Conservation (phyloP, 2,888 invertebrate species). For the Acanthosepion pharaonis region DNA sequence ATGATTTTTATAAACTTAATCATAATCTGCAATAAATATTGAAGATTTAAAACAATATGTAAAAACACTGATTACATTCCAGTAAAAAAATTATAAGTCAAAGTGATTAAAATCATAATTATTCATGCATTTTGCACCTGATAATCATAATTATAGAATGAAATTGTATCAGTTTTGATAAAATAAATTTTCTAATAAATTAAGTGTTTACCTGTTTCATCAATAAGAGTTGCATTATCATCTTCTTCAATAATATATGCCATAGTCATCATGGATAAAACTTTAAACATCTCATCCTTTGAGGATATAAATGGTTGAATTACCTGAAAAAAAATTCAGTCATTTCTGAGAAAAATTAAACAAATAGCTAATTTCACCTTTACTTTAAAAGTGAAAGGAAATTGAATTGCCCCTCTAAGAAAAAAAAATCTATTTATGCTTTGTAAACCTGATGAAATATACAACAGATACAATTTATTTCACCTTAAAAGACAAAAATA, state of each 20-base stretch:
- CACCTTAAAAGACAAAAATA: no score
- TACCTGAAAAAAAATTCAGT: slow-evolving; percentile 54
- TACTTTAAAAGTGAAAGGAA: no score
- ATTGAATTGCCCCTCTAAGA: no score
- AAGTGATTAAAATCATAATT: background rate
- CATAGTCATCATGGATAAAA: slow-evolving; percentile 66
- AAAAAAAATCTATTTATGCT: no score
- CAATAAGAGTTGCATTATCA: slow-evolving; percentile 64
- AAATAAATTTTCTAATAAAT: background rate
- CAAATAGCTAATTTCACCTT: background rate
- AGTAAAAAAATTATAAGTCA: background rate
- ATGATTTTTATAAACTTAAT: no score
- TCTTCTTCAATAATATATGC: slow-evolving; percentile 68
- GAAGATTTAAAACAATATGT: no score
- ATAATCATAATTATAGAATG: background rate
- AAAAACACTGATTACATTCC: no score
- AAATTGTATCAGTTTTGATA: background rate
- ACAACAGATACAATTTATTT: no score
- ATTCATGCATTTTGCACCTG: no score
- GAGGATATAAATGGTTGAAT: slow-evolving; percentile 65
- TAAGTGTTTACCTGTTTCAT: slow-evolving; percentile 62
- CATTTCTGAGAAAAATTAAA: background rate
- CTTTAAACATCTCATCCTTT: slow-evolving; percentile 69
- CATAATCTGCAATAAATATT: no score
- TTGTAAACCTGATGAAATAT: no score